These are phyloP conservation scores for Dynastes maya DNA, from an alignment of 2,888 invertebrate species.

Conservation along the genomic window DNA sequence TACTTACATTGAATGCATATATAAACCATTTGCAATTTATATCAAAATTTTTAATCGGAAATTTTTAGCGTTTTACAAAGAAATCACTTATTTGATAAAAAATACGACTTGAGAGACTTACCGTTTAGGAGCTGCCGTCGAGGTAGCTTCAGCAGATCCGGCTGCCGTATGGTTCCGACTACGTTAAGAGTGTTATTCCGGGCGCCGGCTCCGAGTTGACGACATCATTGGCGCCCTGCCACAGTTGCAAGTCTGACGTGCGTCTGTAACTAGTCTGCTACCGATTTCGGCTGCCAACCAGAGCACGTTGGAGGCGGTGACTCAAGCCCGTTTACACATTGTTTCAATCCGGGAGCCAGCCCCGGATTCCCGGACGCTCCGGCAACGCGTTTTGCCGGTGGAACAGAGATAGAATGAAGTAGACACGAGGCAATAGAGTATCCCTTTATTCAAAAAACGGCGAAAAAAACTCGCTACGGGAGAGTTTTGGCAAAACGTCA, in stretches of 20 bases:
- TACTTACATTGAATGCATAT: too few species aligned
- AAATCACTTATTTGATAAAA: too few species aligned
- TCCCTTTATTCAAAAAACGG: conserved; percentile 5
- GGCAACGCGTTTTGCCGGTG: not conserved
- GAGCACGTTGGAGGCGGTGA: conserved; percentile 56
- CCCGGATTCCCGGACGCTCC: conserved; percentile 19
- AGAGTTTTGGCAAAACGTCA: conserved; percentile 53
- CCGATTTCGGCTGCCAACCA: conserved; percentile 60
- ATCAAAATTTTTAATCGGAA: too few species aligned
- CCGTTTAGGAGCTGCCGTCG: conserved; percentile 57
- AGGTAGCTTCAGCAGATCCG: conserved; percentile 61
- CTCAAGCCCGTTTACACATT: conserved; percentile 61
- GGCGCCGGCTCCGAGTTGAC: conserved; percentile 74
- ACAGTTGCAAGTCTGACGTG: conserved; percentile 64
- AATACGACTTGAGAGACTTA: conserved; percentile 51
- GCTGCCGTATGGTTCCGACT: conserved; percentile 68
- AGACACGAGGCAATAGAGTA: not conserved
- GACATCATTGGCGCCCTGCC: conserved; percentile 70
- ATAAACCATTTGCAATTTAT: too few species aligned
- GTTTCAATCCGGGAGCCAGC: conserved; percentile 64
- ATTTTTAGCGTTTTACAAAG: too few species aligned
- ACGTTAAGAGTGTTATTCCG: conserved; percentile 72
- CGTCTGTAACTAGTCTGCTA: conserved; percentile 64
- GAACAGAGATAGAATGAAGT: not conserved
- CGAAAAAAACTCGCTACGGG: conserved; percentile 52